Evolutionary conservation across 1,140 invertebrate species (phyloP), one percentile per base, ranked within the genome.

Genomic region (Hyposmocoma kahamanoa): DNA sequence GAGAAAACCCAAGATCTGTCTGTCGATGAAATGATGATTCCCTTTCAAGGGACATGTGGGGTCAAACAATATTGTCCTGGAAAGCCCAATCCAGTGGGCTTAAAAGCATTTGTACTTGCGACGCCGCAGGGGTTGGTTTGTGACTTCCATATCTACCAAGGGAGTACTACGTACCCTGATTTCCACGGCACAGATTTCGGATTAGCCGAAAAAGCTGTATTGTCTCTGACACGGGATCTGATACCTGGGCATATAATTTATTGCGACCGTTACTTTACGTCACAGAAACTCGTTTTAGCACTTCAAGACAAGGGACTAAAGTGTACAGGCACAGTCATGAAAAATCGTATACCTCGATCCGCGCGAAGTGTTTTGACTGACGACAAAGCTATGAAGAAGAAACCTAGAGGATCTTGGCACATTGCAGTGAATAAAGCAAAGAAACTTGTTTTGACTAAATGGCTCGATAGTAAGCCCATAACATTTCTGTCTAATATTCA

Each of bases 81-180:
- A 20, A 61, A 61, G 32, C 59, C 56, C 2, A 62, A 62, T 45
- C 53, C 56, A 17, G 46, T 47, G 18, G 60, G 60, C 9, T 43
- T 62, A 20, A 49, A 49, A 22, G 38, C 39, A 19, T 47, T 41
- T 39, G 21, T 24, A 26, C n/a, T 48, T 2, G 34, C 32, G 11
- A 39, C 0, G 2, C 50, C 51, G 9, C 20, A 36, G 1, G 49
- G 54, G 11, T 22, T 53, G 17, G 49, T 62, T 1, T 30, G 50
- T n/a, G 42, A 60, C 36, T 53, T 60, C 34, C 41, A 48, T 19
- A 28, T 60, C 10, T 52, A 57, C 41, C 28, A 47, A 17, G 44
- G 44, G 6, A 4, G 22, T 6, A 47, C 44, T 8, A 47, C 44
- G 8, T 47, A 47, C 19, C 44, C 44, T 13, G 17, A 28, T 9